Base-by-base conservation (phyloP, 2,888 invertebrate species). In the Thera obeliscata region DNA sequence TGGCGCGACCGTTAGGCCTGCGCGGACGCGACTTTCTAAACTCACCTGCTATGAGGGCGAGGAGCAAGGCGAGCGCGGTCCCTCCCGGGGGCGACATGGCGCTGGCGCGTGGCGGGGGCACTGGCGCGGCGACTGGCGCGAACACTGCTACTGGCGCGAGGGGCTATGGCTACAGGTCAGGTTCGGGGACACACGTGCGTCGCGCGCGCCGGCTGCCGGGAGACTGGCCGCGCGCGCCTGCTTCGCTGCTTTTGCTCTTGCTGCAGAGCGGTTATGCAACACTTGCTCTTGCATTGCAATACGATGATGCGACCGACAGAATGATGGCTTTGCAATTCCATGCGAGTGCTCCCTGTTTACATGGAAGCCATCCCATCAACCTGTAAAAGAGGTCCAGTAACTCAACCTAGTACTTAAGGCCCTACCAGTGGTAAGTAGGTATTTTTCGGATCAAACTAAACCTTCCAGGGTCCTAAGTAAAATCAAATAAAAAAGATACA, bases 191-290 rank as follows among this genome's bases (percentile, higher is more conserved):
- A 56, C 60, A 67, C 65, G 64, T 41, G 63, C 36, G 58, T 61
- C 71, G 68, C 70, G 71, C 69, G 71, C 72, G 77, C 77, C 76
- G 72, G 61, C 43, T 75, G 76, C 74, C 75, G 72, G 72, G 64
- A 75, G 74, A 67, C 71, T 69, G 61, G 60, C 61, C 54, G 68
- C 70, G 65, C 64, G 59, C 50, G 61, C 36, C 64, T 33, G 65
- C 69, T 11, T 5, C 49, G 22, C 35, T 38, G 58, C 59, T 70
- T 64, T 65, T 59, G 61, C 66, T 64, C 64, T 41, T 41, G 38
- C 3, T 38, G 8, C 12, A 50, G 66, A 46, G 49, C 8, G 36
- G 60, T 67, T 63, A 67, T 64, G 67, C 67, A 65, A 67, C 67
- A 56, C 50, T 64, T 60, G 60, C 56, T 67, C 63, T 64, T 67